Base-by-base conservation (phyloP, 2,113 vertebrate genomes). In the Pelobates fuscus region DNA sequence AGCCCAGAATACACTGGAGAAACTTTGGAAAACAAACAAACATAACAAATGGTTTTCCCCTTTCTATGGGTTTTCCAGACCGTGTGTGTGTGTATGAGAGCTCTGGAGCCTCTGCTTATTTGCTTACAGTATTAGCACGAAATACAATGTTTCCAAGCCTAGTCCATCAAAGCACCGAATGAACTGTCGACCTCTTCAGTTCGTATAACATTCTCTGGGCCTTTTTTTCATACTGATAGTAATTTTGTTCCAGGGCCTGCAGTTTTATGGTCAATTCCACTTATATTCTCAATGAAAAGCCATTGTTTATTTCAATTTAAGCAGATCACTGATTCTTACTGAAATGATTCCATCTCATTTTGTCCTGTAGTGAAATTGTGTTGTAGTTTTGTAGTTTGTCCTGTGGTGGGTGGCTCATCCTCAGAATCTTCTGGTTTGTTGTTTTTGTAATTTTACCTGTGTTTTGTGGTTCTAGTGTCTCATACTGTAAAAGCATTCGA, bases 181-280 rank as follows among this genome's bases (percentile, higher is more conserved):
- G 85, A 87, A 86, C 85, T 86, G 79, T 83, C 86, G 86, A 88
- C 84, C 87, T 81, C 82, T 82, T 77, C 80, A 86, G 83, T 85
- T 86, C 83, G 85, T 82, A 86, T 86, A 88, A 88, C 86, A 83
- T 70, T 67, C 80, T 80, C 83, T 14, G 3, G 44, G 78, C 5
- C 75, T 80, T 81, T 82, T 72, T 80, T 83, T 64, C 79, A 82
- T n/a, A 37, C n/a, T 0, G 25, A 15, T n/a, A 29, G 58, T 10
- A 44, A 23, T 17, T 3, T 2, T 58, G 52, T 58, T 66, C 37
- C 41, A 32, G 71, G 49, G 20, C 32, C 49, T 57, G 64, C 44
- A 6, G 10, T 37, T 37, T 37, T 5, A 5, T 37, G 32, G 32
- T 37, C 32, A 37, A 10, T 10, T 37, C 32, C 10, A 37, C 32